Evolutionary conservation across 2,113 vertebrate species (phyloP).

Genomic region (Scortum barcoo): DNA sequence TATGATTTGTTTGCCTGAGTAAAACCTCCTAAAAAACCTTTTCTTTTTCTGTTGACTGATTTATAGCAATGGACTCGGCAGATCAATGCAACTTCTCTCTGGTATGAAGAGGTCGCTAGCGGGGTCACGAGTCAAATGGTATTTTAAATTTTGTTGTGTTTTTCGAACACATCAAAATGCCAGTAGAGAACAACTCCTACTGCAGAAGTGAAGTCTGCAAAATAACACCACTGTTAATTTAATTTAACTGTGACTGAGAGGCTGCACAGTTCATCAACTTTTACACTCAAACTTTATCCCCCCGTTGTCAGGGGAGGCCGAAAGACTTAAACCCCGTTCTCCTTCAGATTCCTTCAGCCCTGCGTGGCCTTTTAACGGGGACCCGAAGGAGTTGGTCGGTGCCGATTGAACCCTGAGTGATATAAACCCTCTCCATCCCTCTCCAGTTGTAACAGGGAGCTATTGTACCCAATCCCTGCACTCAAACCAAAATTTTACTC

Average conservation of each 20-base stretch:
- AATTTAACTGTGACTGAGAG: background rate
- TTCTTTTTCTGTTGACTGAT: constrained; percentile 3
- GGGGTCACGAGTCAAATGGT: background rate
- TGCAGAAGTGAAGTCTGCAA: background rate
- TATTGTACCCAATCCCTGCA: constrained; percentile 55
- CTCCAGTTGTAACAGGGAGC: constrained; percentile 48
- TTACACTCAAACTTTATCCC: constrained; percentile 4
- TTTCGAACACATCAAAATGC: background rate
- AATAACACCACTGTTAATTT: too few relatives aligned
- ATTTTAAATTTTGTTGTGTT: background rate
- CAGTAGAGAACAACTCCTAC: background rate
- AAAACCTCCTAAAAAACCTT: too few relatives aligned
- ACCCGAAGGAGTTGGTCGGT: constrained; percentile 40
- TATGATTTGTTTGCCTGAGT: background rate
- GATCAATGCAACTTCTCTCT: background rate
- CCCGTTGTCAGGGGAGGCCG: constrained; percentile 39
- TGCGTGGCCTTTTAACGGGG: constrained; percentile 28
- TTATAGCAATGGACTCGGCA: background rate
- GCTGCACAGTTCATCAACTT: background rate
- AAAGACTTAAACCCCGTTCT: constrained; percentile 26
- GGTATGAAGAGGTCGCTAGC: constrained; percentile 34
- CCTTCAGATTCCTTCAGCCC: constrained; percentile 48
- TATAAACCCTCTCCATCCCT: constrained; percentile 54
- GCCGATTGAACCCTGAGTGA: constrained; percentile 56
- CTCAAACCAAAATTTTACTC: constrained; percentile 41